Evolutionary conservation across 2,113 vertebrate genomes (phyloP), one percentile per base, ranked within the genome.

Genomic region (Vulpes vulpes): DNA sequence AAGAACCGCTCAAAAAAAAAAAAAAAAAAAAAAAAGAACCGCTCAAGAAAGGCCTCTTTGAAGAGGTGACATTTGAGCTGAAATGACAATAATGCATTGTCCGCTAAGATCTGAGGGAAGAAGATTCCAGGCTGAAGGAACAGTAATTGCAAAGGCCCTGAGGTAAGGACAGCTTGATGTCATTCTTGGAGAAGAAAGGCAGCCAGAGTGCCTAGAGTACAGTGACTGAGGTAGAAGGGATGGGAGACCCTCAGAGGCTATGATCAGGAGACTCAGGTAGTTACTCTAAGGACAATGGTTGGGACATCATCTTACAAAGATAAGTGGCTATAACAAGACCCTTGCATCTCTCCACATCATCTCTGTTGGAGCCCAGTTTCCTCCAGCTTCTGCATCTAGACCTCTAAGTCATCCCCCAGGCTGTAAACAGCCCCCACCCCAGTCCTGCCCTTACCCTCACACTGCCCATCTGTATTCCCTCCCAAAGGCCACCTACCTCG

Each of bases 401-500:
- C 27, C 32, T 83, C 51, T 57, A 49, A 76, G 30, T 86, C 53
- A 64, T 0, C 1, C 19, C 35, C 12, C 35, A 83, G 51, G 80
- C 57, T 22, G 25, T 3, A 19, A 91, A 25, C 1, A 49, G 35
- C 9, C 32, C 57, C 79, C 67, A 17, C 49, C 32, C 38, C 59
- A 43, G 51, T 14, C 79, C 81, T 59, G 12, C n/a, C 60, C 11
- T 17, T 6, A 1, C 23, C 57, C 16, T 86, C 23, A n/a, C 3
- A 11, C 55, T 53, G 76, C 51, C 83, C 9, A 9, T 43, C 23
- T n/a, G 5, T 59, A 49, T 51, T 53, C 35, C 10, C 32, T 55
- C 14, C 23, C 78, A 11, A 57, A 25, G 3, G 1, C 16, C 4
- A 64, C 97, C 15, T 93, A 98, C 98, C 98, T 98, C 97, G 95